Conservation (phyloP, 2,888 invertebrate genomes). For the Papilio elwesi region DNA sequence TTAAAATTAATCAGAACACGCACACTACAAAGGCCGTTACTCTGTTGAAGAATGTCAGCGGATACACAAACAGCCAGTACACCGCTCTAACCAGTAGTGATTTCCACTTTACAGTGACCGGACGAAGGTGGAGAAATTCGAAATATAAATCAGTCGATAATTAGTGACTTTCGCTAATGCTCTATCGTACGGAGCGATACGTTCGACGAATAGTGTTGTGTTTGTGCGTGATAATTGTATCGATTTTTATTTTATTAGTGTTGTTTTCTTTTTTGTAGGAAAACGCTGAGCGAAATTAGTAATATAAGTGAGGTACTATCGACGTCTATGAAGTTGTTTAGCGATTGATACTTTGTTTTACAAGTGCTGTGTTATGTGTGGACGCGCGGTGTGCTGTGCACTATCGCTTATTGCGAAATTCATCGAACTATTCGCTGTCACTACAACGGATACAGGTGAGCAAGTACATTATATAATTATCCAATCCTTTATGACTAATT, state of each 20-base stretch:
- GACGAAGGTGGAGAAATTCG: slow-evolving; percentile 80
- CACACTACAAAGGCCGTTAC: slow-evolving; percentile 64
- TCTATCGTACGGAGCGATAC: slow-evolving; percentile 45
- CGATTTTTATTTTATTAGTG: slow-evolving; percentile 58
- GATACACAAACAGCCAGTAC: slow-evolving; percentile 54
- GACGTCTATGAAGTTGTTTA: slow-evolving; percentile 82
- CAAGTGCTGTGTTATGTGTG: slow-evolving; percentile 78
- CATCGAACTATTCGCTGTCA: slow-evolving; percentile 55
- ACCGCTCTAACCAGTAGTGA: slow-evolving; percentile 78
- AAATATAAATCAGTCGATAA: slow-evolving; percentile 62
- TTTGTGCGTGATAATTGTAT: slow-evolving; percentile 62
- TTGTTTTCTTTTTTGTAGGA: slow-evolving; percentile 83
- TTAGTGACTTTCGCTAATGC: slow-evolving; percentile 55
- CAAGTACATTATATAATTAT: not conserved
- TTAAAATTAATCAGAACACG: slow-evolving; percentile 51
- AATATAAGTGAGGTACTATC: slow-evolving; percentile 83
- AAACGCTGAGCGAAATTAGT: slow-evolving; percentile 82
- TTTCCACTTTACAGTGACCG: slow-evolving; percentile 83
- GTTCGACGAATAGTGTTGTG: slow-evolving; percentile 68
- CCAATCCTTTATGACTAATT: too few species aligned
- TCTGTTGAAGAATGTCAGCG: slow-evolving; percentile 66
- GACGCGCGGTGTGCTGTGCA: slow-evolving; percentile 78
- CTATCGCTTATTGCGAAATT: slow-evolving; percentile 64
- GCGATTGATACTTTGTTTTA: slow-evolving; percentile 82
- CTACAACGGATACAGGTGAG: slow-evolving; percentile 60